Evolutionary conservation across 23 tunicate species (phyloP), one percentile per base, ranked within the genome.

Genomic region (Clavelina lepadiformis): DNA sequence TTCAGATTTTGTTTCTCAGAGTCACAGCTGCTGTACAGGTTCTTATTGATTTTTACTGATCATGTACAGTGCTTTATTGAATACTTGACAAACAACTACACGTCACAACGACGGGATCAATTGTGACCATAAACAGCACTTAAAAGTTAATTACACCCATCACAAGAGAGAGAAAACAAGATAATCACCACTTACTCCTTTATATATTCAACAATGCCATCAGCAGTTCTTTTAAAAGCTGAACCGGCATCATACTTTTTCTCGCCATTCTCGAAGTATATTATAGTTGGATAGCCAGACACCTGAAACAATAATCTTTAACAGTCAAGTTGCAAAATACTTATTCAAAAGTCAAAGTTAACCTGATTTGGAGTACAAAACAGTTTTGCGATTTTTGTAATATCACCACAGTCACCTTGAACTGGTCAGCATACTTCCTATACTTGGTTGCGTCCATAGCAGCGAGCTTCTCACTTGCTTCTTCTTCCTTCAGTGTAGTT

Each of bases 201-300:
- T 21, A 89, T 89, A 56, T 89, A 89, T 55, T 75, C 82, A 15
- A 89, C 75, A 33, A 89, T 89, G 35, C 97, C 97, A 15, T 89
- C 97, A 13, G 82, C 60, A 24, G 74, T 71, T 75, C 97, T 35
- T 58, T 74, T 89, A 58, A 89, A 76, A 5, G 97, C 97, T 1
- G 79, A 61, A 20, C 81, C 77, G 0, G 85, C 97, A 47, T 81
- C 76, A 69, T 74, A 89, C 57, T 89, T 89, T 62, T 81, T 46
- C 35, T 69, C 97, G 24, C 97, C 97, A 57, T 81, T 58, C 56
- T 89, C 97, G 46, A 89, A 89, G 83, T 89, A 89, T 22, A 89
- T 75, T 31, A 89, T 33, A 0, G 97, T 89, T 33, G 97, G 97
- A 36, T 89, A 89, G n/a, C 97, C 97, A 24, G 81, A 75, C 1